A percentile compares a stretch with the other conserved stretches of the same genome.
Evolutionary conservation across 2,797 vertebrate genomes (phyloP).

Genomic region (Enteromius anoplus): DNA sequence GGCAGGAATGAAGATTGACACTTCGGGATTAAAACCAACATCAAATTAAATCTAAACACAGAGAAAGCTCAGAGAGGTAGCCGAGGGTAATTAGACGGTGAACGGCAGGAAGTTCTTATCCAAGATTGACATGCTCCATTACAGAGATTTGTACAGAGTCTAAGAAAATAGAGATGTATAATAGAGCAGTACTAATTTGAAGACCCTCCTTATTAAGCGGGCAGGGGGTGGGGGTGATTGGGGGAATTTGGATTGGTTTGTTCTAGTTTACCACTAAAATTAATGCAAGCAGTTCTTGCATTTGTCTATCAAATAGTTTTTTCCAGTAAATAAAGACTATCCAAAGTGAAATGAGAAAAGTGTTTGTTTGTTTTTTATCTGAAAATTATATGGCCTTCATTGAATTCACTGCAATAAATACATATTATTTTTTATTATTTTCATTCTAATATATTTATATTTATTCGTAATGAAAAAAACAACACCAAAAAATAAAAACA

Average conservation of each 20-base stretch:
- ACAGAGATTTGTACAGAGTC: slow-evolving; percentile 32
- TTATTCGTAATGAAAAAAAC: neutral
- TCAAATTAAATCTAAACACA: slow-evolving; percentile 66
- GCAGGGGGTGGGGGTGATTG: too few relatives aligned
- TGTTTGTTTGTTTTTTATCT: neutral
- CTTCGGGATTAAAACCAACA: slow-evolving; percentile 67
- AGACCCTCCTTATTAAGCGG: slow-evolving; percentile 25
- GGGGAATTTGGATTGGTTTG: neutral
- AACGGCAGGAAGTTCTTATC: slow-evolving; percentile 33
- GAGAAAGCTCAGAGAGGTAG: slow-evolving; percentile 44
- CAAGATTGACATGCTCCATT: slow-evolving; percentile 32
- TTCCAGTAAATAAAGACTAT: neutral
- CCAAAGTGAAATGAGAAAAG: neutral
- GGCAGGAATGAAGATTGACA: slow-evolving; percentile 71
- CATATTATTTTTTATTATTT: too few relatives aligned
- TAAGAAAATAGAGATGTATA: slow-evolving; percentile 52
- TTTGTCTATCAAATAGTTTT: too few relatives aligned
- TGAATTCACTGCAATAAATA: neutral
- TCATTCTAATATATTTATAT: neutral
- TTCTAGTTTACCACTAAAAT: neutral
- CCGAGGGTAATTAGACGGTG: slow-evolving; percentile 34
- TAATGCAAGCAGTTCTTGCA: neutral
- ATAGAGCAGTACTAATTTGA: slow-evolving; percentile 47
- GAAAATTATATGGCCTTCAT: neutral
- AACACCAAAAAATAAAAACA: neutral